Conservation (phyloP, 2,888 invertebrate genomes). For the Tetragnatha montana region DNA sequence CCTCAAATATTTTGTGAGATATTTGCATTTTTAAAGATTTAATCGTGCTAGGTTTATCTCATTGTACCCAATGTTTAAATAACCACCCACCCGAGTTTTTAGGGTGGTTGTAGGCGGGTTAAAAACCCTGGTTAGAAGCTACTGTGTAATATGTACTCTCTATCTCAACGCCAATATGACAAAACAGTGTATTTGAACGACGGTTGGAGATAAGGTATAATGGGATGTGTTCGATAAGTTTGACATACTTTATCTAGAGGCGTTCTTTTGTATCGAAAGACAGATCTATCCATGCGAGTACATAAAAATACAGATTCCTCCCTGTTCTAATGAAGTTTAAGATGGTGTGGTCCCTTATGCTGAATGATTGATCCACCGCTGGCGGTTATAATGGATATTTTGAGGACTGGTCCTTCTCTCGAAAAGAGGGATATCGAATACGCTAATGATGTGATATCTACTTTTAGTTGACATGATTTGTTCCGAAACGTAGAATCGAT, state of each 20-base stretch:
- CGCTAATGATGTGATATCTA: neutral
- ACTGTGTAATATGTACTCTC: no score
- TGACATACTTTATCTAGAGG: neutral
- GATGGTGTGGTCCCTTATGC: neutral
- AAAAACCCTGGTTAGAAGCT: no score
- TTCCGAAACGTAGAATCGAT: neutral
- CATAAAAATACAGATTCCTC: neutral
- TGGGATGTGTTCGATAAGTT: neutral
- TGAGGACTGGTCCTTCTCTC: neutral
- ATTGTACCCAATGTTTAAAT: no score
- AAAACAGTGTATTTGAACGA: neutral
- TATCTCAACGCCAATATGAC: no score
- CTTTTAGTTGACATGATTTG: neutral
- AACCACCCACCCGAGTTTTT: no score
- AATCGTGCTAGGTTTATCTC: no score
- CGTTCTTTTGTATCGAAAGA: neutral
- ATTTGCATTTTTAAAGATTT: no score
- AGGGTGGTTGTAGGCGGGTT: no score
- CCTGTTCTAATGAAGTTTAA: neutral
- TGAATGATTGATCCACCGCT: neutral
- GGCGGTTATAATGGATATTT: neutral
- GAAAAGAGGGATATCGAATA: neutral
- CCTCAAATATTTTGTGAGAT: no score
- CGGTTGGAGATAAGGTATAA: neutral
- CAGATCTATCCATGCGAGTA: neutral